Evolutionary conservation across 2,888 invertebrate species (phyloP).

Genomic region (Diarsia rubi): DNA sequence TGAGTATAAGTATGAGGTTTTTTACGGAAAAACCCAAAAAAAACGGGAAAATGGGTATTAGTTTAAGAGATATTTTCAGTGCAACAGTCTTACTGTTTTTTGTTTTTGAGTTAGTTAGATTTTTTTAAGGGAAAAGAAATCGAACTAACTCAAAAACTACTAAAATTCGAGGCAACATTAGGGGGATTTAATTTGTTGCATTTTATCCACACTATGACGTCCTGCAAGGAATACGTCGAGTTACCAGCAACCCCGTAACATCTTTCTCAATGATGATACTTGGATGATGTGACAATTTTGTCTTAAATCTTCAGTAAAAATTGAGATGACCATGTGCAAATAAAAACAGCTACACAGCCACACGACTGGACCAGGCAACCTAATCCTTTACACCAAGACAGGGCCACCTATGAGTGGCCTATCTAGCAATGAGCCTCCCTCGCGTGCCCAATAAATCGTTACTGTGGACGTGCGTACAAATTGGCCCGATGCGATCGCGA

Average conservation of each 20-base stretch:
- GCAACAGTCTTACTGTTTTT: not conserved
- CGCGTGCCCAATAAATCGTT: conserved; percentile 88
- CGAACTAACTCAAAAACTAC: too few species aligned
- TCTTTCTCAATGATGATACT: not conserved
- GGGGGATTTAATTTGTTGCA: too few species aligned
- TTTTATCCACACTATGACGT: too few species aligned
- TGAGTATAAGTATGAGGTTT: not conserved
- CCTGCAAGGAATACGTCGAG: too few species aligned
- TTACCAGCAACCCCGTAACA: too few species aligned
- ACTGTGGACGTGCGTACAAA: conserved; percentile 86
- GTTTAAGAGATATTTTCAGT: too few species aligned
- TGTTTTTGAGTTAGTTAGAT: too few species aligned
- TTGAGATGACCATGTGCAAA: not conserved
- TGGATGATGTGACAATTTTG: not conserved
- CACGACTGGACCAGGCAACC: conserved; percentile 10
- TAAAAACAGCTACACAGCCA: not conserved
- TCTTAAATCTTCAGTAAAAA: not conserved
- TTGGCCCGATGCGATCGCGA: conserved; percentile 82
- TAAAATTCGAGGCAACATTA: too few species aligned
- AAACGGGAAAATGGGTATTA: not conserved
- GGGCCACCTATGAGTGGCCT: conserved; percentile 77
- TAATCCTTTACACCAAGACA: conserved; percentile 52
- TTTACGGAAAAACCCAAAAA: not conserved
- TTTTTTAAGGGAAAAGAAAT: too few species aligned
- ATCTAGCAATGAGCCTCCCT: conserved; percentile 73